Evolutionary conservation across 2,113 vertebrate species (phyloP).

Genomic region (Trichechus manatus): DNA sequence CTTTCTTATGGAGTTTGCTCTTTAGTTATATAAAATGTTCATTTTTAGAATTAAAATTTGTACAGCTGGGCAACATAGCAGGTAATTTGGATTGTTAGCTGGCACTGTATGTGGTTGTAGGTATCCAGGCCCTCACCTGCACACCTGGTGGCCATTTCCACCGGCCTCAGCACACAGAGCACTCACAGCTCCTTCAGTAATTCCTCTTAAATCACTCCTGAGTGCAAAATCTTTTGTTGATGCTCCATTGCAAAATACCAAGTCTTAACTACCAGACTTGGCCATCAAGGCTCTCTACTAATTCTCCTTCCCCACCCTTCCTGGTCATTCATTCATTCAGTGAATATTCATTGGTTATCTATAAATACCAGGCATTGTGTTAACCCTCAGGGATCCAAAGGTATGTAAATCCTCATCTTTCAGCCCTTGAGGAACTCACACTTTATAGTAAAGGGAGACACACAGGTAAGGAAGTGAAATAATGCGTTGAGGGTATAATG

Average conservation of each 20-base stretch:
- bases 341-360: neutral
- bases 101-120: neutral
- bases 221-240: neutral
- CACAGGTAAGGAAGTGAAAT: neutral
- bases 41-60: slow-evolving; percentile 55
- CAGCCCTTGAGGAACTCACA: neutral
- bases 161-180: neutral
- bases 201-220: neutral
- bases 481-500: neutral
- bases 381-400: neutral
- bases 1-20: neutral
- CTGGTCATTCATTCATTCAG: neutral
- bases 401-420: neutral
- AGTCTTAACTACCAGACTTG: neutral
- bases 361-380: neutral
- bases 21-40: slow-evolving; percentile 32
- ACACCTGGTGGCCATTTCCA: neutral
- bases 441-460: neutral
- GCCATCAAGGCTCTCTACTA: neutral
- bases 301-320: neutral
- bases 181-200: neutral
- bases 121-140: neutral
- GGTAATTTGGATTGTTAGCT: neutral
- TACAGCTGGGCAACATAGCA: neutral
- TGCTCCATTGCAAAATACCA: neutral